phyloP scores from a whole-genome alignment of 2,888 invertebrate genomes.

The Synergus laeviventris region DNA sequence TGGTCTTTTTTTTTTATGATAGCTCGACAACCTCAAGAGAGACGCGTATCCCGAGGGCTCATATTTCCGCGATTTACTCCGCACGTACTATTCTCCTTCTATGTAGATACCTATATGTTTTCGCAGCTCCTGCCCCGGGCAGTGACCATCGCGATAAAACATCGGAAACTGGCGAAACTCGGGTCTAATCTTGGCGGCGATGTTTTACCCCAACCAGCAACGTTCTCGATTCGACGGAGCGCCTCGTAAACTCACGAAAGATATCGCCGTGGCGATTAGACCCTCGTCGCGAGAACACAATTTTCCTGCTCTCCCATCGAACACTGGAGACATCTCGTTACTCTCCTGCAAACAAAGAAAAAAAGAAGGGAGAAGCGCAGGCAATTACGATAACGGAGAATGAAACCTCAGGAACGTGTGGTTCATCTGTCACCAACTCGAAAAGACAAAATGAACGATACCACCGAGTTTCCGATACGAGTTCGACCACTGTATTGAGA shows the following conservation, averaged over 20 bases:
- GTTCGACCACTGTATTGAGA: background rate
- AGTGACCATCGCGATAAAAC: slow-evolving; percentile 68
- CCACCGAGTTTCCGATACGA: background rate
- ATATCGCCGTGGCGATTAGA: slow-evolving; percentile 68
- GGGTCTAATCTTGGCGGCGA: slow-evolving; percentile 68
- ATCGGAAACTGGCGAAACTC: slow-evolving; percentile 70
- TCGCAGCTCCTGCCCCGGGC: slow-evolving; percentile 24
- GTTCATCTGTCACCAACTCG: slow-evolving; percentile 29
- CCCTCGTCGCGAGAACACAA: slow-evolving; percentile 66
- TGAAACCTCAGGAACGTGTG: slow-evolving; percentile 21
- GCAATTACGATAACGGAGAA: slow-evolving; percentile 41
- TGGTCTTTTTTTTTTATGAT: background rate
- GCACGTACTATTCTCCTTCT: background rate
- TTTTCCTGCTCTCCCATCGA: slow-evolving; percentile 45
- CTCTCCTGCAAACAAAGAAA: slow-evolving; percentile 38
- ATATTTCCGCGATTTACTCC: slow-evolving; percentile 36
- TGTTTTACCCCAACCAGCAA: slow-evolving; percentile 65
- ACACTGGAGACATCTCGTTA: slow-evolving; percentile 35
- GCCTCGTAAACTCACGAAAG: slow-evolving; percentile 67
- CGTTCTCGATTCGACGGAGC: slow-evolving; percentile 46
- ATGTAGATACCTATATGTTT: slow-evolving; percentile 27
- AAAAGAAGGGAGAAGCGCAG: slow-evolving; percentile 2
- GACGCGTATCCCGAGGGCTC: slow-evolving; percentile 31
- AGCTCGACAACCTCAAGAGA: slow-evolving; percentile 25
- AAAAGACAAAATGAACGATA: background rate